Conservation (phyloP, 2,797 vertebrate genomes). For the Bryconaethiops microstoma region DNA sequence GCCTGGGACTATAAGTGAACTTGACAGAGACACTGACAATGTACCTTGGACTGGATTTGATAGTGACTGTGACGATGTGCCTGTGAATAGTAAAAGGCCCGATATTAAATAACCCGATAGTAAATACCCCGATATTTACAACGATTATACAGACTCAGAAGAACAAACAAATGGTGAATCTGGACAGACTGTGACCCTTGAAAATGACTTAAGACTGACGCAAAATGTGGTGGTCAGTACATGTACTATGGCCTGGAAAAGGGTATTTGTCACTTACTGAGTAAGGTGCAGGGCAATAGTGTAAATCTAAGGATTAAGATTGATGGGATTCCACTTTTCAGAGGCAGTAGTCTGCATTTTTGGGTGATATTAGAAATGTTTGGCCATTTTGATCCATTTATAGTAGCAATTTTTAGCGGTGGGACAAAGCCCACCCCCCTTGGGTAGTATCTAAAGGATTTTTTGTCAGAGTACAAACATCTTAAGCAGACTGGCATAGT, state of each 20-base stretch:
- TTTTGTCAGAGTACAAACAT: slow-evolving; percentile 49
- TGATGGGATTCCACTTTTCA: slow-evolving; percentile 55
- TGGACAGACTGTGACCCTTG: slow-evolving; percentile 22
- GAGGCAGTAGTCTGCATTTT: slow-evolving; percentile 40
- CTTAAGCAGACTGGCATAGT: slow-evolving; percentile 43
- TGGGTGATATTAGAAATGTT: slow-evolving; percentile 46
- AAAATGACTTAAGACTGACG: slow-evolving; percentile 23
- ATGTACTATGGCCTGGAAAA: slow-evolving; percentile 45
- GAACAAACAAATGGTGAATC: slow-evolving; percentile 11
- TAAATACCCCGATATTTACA: neutral
- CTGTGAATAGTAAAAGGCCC: no score
- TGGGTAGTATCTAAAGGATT: slow-evolving; percentile 48
- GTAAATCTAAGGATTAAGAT: slow-evolving; percentile 40
- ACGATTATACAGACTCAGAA: slow-evolving; percentile 29
- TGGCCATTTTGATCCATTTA: slow-evolving; percentile 44
- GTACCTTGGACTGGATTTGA: neutral
- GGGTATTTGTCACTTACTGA: slow-evolving; percentile 31
- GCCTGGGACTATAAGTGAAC: neutral
- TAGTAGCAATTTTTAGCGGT: slow-evolving; percentile 46
- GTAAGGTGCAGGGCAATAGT: neutral
- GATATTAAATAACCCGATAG: no score
- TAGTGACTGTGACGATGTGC: neutral
- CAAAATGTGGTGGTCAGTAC: slow-evolving; percentile 46
- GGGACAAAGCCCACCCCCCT: slow-evolving; percentile 27
- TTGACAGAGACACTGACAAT: slow-evolving; percentile 26